These are phyloP conservation scores for Sclerodermus sp. DNA, from an alignment of 2,888 invertebrate species.

Conservation along the genomic window DNA sequence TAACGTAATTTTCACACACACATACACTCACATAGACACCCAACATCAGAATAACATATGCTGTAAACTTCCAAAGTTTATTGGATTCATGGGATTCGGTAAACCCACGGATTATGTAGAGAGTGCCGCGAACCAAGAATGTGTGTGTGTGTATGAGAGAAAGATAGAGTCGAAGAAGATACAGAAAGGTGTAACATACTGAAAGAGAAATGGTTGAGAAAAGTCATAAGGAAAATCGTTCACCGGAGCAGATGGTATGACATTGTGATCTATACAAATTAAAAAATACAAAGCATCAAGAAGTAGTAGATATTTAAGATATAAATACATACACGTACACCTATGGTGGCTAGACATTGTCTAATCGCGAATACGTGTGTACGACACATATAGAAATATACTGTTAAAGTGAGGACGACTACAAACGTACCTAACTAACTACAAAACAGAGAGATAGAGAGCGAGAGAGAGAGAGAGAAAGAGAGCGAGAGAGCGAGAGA, in stretches of 20 bases:
- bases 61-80: no score
- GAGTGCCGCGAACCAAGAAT: constrained; percentile 11
- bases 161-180: constrained; percentile 1
- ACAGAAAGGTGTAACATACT: background rate
- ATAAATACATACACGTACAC: constrained; percentile 26
- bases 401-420: constrained; percentile 38
- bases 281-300: constrained; percentile 52
- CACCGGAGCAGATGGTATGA: constrained; percentile 50
- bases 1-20: no score
- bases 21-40: no score
- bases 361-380: constrained; percentile 24
- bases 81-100: no score
- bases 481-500: no score
- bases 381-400: constrained; percentile 21
- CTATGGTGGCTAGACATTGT: constrained; percentile 19
- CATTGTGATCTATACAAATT: constrained; percentile 53
- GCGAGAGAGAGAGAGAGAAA: constrained; percentile 11
- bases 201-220: constrained; percentile 37
- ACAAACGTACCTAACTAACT: constrained; percentile 43
- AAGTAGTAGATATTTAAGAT: constrained; percentile 52
- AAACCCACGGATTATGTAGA: constrained; percentile 16
- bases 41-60: no score
- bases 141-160: constrained; percentile 5
- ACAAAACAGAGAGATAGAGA: constrained; percentile 20
- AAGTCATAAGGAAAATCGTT: constrained; percentile 42